phyloP scores from a whole-genome alignment of 1,140 invertebrate genomes.

The Oedothorax gibbosus region DNA sequence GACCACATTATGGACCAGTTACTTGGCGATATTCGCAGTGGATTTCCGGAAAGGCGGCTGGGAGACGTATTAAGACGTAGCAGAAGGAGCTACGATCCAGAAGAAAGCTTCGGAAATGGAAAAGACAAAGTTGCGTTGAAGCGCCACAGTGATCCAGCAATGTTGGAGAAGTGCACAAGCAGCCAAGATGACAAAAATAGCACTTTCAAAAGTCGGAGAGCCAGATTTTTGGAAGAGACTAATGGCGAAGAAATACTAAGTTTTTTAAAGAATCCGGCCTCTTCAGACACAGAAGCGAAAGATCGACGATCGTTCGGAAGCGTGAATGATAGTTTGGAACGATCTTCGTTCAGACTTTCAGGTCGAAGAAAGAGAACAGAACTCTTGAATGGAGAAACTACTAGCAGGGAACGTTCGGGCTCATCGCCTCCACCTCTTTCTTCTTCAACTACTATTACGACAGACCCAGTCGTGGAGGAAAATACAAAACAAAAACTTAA shows the following conservation, averaged over 20 bases:
- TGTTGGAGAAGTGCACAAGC: conserved; percentile 67
- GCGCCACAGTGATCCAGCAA: conserved; percentile 68
- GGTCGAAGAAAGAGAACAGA: conserved; percentile 77
- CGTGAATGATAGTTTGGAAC: conserved; percentile 74
- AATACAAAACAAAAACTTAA: conserved; percentile 31
- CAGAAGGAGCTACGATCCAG: background rate
- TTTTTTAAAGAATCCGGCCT: background rate
- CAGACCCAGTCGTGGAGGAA: background rate
- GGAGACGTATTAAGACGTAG: conserved; percentile 11
- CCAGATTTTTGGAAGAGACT: conserved; percentile 87
- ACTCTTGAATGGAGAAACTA: conserved; percentile 78
- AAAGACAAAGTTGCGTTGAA: conserved; percentile 74
- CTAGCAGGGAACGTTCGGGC: conserved; percentile 76
- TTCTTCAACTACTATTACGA: background rate
- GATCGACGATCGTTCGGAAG: conserved; percentile 86
- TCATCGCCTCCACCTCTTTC: conserved; percentile 72
- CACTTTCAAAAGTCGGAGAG: conserved; percentile 87
- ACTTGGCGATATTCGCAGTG: conserved; percentile 78
- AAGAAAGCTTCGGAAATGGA: conserved; percentile 66
- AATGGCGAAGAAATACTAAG: conserved; percentile 66
- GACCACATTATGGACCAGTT: conserved; percentile 78
- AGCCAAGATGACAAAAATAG: conserved; percentile 75
- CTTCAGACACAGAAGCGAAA: conserved; percentile 76
- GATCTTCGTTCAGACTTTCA: conserved; percentile 85
- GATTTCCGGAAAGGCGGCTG: conserved; percentile 71